A percentile compares a stretch with the other conserved stretches of the same genome.
These are phyloP conservation scores for Helicoverpa armigera DNA, from an alignment of 1,140 invertebrate species.

Conservation along the genomic window DNA sequence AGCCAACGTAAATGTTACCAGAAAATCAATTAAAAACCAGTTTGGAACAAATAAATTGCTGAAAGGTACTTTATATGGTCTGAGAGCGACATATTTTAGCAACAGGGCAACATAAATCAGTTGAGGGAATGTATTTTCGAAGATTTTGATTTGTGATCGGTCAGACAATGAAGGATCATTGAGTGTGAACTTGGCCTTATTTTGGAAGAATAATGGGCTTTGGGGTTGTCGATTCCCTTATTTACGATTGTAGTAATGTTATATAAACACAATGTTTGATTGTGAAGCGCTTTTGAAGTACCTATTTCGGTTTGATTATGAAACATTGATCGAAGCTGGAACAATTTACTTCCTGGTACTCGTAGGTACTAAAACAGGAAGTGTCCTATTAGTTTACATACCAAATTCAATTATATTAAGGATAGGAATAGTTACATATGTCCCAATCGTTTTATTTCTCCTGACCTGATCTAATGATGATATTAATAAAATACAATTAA, in stretches of 20 bases:
- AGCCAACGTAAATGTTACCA: slow-evolving; percentile 56
- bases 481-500: too few species aligned
- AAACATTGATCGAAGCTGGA: neutral
- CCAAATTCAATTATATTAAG: too few species aligned
- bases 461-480: too few species aligned
- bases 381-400: too few species aligned
- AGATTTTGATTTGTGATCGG: slow-evolving; percentile 74
- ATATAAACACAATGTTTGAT: slow-evolving; percentile 19
- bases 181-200: slow-evolving; percentile 45
- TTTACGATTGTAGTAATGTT: slow-evolving; percentile 1
- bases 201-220: slow-evolving; percentile 21
- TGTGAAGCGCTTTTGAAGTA: neutral
- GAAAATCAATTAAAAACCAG: slow-evolving; percentile 61
- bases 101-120: slow-evolving; percentile 53
- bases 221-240: slow-evolving; percentile 10
- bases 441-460: too few species aligned
- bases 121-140: slow-evolving; percentile 15
- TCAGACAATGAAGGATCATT: slow-evolving; percentile 37
- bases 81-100: slow-evolving; percentile 60
- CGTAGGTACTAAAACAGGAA: too few species aligned
- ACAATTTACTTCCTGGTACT: too few species aligned
- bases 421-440: too few species aligned
- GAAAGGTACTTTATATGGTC: slow-evolving; percentile 42
- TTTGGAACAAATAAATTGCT: slow-evolving; percentile 43
- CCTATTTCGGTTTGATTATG: neutral